These are phyloP conservation scores for Geococcyx californianus DNA, from an alignment of 2,113 vertebrate species.

Conservation along the genomic window DNA sequence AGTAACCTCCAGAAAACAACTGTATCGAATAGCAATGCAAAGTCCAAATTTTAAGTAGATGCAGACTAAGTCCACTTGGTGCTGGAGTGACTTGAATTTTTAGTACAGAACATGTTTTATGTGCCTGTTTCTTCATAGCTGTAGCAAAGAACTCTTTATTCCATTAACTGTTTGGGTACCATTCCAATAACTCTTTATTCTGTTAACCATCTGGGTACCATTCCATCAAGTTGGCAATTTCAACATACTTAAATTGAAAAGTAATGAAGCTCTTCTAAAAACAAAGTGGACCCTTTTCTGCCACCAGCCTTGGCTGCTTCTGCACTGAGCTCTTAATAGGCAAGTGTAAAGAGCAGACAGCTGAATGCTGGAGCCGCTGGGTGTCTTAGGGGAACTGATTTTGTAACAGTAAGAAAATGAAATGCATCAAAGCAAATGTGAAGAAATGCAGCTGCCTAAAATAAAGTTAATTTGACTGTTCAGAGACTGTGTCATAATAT, in stretches of 20 bases:
- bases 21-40: not conserved
- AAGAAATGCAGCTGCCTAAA: not conserved
- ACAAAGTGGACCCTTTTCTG: not conserved
- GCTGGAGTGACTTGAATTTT: not conserved
- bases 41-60: conserved; percentile 52
- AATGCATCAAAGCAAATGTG: not conserved
- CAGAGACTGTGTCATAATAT: not conserved
- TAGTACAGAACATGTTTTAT: not conserved
- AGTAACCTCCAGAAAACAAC: conserved; percentile 29
- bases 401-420: not conserved
- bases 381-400: not conserved
- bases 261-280: not conserved
- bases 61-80: conserved; percentile 10
- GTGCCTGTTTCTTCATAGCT: conserved; percentile 7
- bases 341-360: not conserved
- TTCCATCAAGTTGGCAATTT: not conserved
- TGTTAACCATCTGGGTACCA: not conserved
- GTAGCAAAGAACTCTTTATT: not conserved
- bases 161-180: not conserved
- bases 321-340: not conserved
- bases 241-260: not conserved
- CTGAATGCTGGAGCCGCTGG: not conserved
- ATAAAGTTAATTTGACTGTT: not conserved
- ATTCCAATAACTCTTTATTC: not conserved
- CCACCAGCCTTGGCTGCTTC: not conserved